phyloP scores from a whole-genome alignment of 2,797 vertebrate species.

The Craterocephalus amniculus region DNA sequence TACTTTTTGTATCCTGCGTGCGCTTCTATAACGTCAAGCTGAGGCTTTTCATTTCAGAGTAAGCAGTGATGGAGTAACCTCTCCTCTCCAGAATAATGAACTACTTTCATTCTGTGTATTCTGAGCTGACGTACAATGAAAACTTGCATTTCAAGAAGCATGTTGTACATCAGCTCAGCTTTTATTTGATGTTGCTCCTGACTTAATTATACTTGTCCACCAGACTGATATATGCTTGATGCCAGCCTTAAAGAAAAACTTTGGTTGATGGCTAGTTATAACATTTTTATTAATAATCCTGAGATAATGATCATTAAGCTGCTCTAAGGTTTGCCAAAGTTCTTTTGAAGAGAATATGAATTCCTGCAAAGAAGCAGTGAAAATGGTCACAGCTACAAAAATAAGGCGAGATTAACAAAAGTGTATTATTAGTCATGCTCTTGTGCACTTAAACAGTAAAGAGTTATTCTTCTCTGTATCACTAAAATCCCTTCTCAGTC shows the following conservation, averaged over 20 bases:
- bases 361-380: background rate
- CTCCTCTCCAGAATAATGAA: conserved; percentile 5
- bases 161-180: conserved; percentile 8
- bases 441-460: background rate
- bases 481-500: conserved; percentile 5
- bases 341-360: background rate
- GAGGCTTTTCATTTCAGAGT: conserved; percentile 26
- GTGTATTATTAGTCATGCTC: conserved; percentile 1
- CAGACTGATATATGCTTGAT: background rate
- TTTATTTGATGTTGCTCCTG: background rate
- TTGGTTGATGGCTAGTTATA: background rate
- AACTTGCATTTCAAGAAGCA: conserved; percentile 28
- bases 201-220: background rate
- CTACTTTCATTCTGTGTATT: conserved; percentile 25
- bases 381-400: background rate
- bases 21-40: conserved; percentile 12
- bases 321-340: background rate
- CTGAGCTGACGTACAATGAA: conserved; percentile 9
- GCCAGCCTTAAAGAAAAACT: background rate
- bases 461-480: conserved; percentile 4
- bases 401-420: background rate
- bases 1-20: background rate
- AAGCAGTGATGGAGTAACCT: conserved; percentile 42
- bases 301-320: background rate
- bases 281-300: conserved; percentile 1